Conservation (phyloP, 2,888 invertebrate species). For the Himalopsyche japonica region DNA sequence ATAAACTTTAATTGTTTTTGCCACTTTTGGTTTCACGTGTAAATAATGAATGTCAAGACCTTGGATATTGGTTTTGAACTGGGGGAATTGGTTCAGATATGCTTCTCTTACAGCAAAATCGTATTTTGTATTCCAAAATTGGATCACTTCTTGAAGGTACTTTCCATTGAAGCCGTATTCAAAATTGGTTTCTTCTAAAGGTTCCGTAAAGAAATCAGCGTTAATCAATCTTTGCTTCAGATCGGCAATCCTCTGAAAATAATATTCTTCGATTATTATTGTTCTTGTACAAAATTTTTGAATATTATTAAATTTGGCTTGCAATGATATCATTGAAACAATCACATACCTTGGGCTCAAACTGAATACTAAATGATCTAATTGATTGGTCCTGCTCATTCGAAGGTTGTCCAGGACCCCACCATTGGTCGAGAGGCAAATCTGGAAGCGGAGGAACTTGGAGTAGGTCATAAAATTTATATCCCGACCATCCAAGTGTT, state of each 20-base stretch:
- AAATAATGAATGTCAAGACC: constrained; percentile 75
- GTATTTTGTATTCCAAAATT: constrained; percentile 80
- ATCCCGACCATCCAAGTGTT: constrained; percentile 3
- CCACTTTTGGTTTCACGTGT: constrained; percentile 63
- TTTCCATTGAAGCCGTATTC: constrained; percentile 80
- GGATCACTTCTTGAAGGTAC: constrained; percentile 66
- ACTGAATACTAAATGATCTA: constrained; percentile 63
- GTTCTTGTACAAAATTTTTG: not conserved
- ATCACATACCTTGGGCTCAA: constrained; percentile 61
- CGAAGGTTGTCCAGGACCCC: constrained; percentile 60
- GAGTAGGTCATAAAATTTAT: not conserved
- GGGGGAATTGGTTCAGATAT: constrained; percentile 73
- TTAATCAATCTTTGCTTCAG: constrained; percentile 63
- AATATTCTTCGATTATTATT: not conserved
- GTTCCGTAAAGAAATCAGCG: constrained; percentile 57
- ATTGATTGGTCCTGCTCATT: constrained; percentile 58
- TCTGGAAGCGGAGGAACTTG: constrained; percentile 43
- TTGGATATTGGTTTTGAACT: constrained; percentile 77
- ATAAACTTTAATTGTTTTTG: constrained; percentile 51
- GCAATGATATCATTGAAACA: too few relatives aligned
- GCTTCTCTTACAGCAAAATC: constrained; percentile 66
- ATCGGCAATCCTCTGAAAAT: constrained; percentile 59
- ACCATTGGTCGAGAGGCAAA: constrained; percentile 57
- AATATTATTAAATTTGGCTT: too few relatives aligned
- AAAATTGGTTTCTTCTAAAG: constrained; percentile 71